Evolutionary conservation across 30 jellyfish, hydroid and myxozoan species (phyloP).

Genomic region (Hydra vulgaris): DNA sequence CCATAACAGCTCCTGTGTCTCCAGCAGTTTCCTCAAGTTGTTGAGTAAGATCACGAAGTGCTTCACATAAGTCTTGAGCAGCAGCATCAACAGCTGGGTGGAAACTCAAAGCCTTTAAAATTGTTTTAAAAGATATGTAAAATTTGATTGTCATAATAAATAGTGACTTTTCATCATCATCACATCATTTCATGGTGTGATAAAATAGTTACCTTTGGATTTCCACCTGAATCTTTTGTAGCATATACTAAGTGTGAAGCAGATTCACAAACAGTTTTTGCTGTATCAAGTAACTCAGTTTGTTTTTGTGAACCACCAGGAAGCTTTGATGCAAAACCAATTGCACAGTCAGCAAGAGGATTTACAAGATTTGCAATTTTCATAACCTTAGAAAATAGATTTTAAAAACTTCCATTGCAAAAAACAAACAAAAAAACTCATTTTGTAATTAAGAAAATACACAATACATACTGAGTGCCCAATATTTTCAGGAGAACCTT

Average conservation of each 20-base stretch:
- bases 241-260: conserved; percentile 82
- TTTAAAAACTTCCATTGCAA: too few relatives aligned
- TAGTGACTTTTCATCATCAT: too few relatives aligned
- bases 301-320: conserved; percentile 78
- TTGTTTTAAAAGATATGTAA: too few relatives aligned
- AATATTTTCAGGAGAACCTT: conserved; percentile 70
- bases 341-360: conserved; percentile 74
- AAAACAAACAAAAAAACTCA: not conserved
- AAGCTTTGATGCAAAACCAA: conserved; percentile 86
- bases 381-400: conserved; percentile 35
- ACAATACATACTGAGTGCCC: conserved; percentile 74
- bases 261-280: conserved; percentile 91
- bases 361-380: conserved; percentile 64
- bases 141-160: too few relatives aligned
- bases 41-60: conserved; percentile 58
- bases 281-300: conserved; percentile 69
- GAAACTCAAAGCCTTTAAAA: conserved; percentile 40
- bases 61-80: conserved; percentile 77
- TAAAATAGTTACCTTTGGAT: conserved; percentile 93
- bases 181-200: too few relatives aligned
- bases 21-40: conserved; percentile 77
- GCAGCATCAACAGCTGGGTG: conserved; percentile 96
- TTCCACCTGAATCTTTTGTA: conserved; percentile 85
- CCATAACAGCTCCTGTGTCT: conserved; percentile 82
- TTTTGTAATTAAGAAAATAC: too few relatives aligned